phyloP scores from a whole-genome alignment of 1,140 invertebrate species.

The Zelostemma sp. region DNA sequence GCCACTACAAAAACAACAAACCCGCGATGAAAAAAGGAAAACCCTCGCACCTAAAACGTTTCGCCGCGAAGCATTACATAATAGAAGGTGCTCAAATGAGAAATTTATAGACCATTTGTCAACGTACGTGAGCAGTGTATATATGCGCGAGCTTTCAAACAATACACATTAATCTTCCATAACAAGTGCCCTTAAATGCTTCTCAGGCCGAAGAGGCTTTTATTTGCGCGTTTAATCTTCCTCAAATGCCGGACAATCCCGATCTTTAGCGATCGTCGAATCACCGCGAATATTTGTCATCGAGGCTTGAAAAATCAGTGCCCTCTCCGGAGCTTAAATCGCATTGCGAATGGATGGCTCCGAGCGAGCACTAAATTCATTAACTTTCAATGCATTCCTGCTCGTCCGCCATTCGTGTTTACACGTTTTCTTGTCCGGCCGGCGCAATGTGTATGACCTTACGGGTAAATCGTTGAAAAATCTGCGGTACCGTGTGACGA shows the following conservation, averaged over 20 bases:
- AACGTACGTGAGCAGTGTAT: background rate
- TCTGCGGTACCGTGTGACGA: constrained; percentile 21
- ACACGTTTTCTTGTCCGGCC: constrained; percentile 29
- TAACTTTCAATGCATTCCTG: constrained; percentile 43
- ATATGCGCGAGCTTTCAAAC: background rate
- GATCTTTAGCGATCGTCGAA: constrained; percentile 19
- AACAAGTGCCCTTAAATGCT: constrained; percentile 9
- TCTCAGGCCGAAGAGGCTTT: constrained; percentile 6
- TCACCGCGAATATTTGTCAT: constrained; percentile 27
- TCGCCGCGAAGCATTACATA: background rate
- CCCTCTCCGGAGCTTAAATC: constrained; percentile 12
- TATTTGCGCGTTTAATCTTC: constrained; percentile 4
- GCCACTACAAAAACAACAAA: too few species aligned
- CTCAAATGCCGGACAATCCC: constrained; percentile 13
- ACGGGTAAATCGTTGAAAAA: constrained; percentile 27
- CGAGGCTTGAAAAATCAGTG: constrained; percentile 17
- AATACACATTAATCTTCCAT: constrained; percentile 12
- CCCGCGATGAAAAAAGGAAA: too few species aligned
- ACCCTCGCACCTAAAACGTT: too few species aligned
- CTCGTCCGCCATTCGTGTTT: constrained; percentile 34
- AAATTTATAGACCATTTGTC: background rate
- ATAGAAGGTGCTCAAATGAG: background rate
- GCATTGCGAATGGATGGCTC: constrained; percentile 12
- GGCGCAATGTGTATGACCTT: constrained; percentile 18
- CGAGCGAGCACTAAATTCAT: constrained; percentile 46